phyloP scores from a whole-genome alignment of 1,140 invertebrate genomes.

The Cherax quadricarinatus region DNA sequence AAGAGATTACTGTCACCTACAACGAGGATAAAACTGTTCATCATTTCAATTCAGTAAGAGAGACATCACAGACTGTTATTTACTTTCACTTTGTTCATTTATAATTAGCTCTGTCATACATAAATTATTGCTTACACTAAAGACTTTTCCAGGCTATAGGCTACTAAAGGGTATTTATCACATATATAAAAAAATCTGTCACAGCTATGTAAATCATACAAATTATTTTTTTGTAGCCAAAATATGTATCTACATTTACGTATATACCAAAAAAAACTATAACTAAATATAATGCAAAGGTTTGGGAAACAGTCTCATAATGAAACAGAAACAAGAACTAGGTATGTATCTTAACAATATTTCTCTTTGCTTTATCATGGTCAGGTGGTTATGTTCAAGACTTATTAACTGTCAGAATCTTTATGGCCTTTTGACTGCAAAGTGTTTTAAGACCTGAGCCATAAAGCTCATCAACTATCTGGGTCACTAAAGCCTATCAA shows the following conservation, averaged over 20 bases:
- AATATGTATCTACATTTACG: constrained; percentile 25
- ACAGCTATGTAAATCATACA: constrained; percentile 37
- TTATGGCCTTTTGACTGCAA: no score
- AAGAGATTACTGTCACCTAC: no score
- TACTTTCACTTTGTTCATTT: background rate
- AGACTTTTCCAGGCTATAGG: constrained; percentile 24
- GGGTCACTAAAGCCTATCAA: no score
- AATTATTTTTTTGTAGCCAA: constrained; percentile 7
- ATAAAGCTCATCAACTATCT: no score
- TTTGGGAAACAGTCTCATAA: background rate
- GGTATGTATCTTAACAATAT: no score
- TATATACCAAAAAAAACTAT: constrained; percentile 16
- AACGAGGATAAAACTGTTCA: background rate
- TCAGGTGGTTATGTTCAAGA: no score
- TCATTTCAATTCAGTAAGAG: no score
- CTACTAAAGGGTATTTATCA: constrained; percentile 38
- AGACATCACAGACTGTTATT: constrained; percentile 26
- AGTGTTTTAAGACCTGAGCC: no score
- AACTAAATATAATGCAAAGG: no score
- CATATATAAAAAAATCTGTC: constrained; percentile 41
- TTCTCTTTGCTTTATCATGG: no score
- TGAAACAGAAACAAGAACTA: no score
- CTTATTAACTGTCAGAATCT: no score
- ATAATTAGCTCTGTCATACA: constrained; percentile 12
- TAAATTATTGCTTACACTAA: constrained; percentile 37